Evolutionary conservation across 2,113 vertebrate genomes (phyloP), one percentile per base, ranked within the genome.

Genomic region (Cyanoliseus patagonus): DNA sequence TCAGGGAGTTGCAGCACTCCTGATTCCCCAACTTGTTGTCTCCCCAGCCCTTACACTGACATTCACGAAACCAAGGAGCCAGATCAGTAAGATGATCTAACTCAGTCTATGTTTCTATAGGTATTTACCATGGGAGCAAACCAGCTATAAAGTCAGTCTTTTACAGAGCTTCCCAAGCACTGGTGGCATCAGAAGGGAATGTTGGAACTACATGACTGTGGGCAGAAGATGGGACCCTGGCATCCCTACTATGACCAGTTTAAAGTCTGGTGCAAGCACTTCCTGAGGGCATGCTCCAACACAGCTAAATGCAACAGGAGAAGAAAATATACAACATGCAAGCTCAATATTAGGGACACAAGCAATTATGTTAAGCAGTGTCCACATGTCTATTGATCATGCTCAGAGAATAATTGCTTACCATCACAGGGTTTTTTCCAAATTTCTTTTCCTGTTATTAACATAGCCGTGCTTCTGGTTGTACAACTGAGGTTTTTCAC

Each of bases 181-280:
- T 17, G 33, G n/a, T 15, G 25, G 23, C 47, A 83, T 23, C 42
- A 86, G 72, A 90, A 35, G 30, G 13, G 47, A 79, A 55, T 3
- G 1, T 11, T 19, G 10, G 30, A 83, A 22, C 52, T 44, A 33
- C 17, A 14, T 1, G 3, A 28, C 7, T 59, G 28, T 1, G 1
- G 18, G 22, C 13, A 70, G 49, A 91, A 73, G 13, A 70, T 33
- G 33, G 30, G 33, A 72, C 31, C 15, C 13, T 30, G 12, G 37
- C 19, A 73, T 19, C 6, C 20, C 12, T 46, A 9, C 13, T 4
- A 6, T 3, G 6, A 3, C 25, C 31, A 74, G 16, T 53, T 68
- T 61, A 57, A 77, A 77, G 27, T 49, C 53, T 74, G 52, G 12
- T 46, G 24, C 22, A 74, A 75, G 25, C 24, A 44, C 3, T 25